These are phyloP conservation scores for Ephestia elutella DNA, from an alignment of 1,140 invertebrate species.

Conservation along the genomic window DNA sequence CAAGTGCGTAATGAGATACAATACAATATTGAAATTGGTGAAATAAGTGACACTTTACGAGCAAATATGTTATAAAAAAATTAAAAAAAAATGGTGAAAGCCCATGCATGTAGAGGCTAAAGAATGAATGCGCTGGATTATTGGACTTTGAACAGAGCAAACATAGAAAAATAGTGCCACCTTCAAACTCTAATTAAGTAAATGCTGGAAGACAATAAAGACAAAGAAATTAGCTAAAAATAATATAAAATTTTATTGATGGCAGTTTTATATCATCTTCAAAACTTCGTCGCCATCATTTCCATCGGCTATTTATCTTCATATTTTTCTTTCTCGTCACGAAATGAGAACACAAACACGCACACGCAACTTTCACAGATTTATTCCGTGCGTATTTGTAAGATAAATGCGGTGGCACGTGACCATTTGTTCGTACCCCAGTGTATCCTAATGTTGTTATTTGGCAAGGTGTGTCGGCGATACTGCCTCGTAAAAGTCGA, in stretches of 20 bases:
- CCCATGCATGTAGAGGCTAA: slow-evolving; percentile 66
- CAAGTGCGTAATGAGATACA: no score
- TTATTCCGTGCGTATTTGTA: not conserved
- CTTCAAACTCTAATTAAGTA: slow-evolving; percentile 46
- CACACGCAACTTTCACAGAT: slow-evolving; percentile 7
- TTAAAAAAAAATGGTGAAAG: slow-evolving; percentile 63
- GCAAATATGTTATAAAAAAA: no score
- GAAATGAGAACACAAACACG: not conserved
- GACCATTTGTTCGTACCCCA: slow-evolving; percentile 9
- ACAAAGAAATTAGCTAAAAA: no score
- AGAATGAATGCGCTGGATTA: slow-evolving; percentile 43
- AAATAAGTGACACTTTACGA: no score
- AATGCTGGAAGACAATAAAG: no score
- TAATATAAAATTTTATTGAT: not conserved
- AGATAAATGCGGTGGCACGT: slow-evolving; percentile 12
- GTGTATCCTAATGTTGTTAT: slow-evolving; percentile 7
- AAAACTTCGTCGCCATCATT: not conserved
- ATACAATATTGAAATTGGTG: no score
- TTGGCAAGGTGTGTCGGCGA: slow-evolving; percentile 4
- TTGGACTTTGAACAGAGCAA: slow-evolving; percentile 53
- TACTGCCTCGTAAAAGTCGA: slow-evolving; percentile 12
- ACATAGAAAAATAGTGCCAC: slow-evolving; percentile 48
- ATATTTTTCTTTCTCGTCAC: slow-evolving; percentile 1
- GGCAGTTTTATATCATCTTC: not conserved
- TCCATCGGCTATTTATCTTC: not conserved